A percentile compares a stretch with the other conserved stretches of the same genome.
Conservation (phyloP, 2,888 invertebrate genomes). For the Drosophila seclusa region DNA sequence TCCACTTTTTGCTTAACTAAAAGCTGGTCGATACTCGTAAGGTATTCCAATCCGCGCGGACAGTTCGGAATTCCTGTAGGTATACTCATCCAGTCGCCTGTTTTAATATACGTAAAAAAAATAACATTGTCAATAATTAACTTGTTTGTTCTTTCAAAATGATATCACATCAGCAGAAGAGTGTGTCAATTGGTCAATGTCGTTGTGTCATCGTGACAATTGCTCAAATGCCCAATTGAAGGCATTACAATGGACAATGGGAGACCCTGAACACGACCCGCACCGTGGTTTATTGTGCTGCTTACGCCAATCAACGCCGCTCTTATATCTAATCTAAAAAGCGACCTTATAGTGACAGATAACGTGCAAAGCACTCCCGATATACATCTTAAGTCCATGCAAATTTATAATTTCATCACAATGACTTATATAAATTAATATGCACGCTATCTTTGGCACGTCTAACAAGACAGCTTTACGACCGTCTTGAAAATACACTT, state of each 20-base stretch:
- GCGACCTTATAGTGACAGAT: slow-evolving; percentile 29
- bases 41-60: slow-evolving; percentile 95
- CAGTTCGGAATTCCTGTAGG: slow-evolving; percentile 90
- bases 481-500: neutral
- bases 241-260: slow-evolving; percentile 43
- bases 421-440: slow-evolving; percentile 17
- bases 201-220: slow-evolving; percentile 58
- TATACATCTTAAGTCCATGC: slow-evolving; percentile 17
- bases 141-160: slow-evolving; percentile 3
- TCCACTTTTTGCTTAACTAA: slow-evolving; percentile 93
- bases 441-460: slow-evolving; percentile 22
- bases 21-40: slow-evolving; percentile 93
- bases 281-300: slow-evolving; percentile 36
- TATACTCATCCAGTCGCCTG: slow-evolving; percentile 94
- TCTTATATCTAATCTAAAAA: slow-evolving; percentile 62
- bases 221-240: slow-evolving; percentile 60
- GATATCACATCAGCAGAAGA: slow-evolving; percentile 32
- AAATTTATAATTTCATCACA: slow-evolving; percentile 62
- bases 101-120: slow-evolving; percentile 8
- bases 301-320: slow-evolving; percentile 30
- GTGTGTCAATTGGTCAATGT: slow-evolving; percentile 76
- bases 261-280: slow-evolving; percentile 38
- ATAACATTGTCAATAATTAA: slow-evolving; percentile 1
- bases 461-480: slow-evolving; percentile 3
- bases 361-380: slow-evolving; percentile 39